phyloP scores from a whole-genome alignment of 2,113 vertebrate species.

The Sminthopsis crassicaudata region DNA sequence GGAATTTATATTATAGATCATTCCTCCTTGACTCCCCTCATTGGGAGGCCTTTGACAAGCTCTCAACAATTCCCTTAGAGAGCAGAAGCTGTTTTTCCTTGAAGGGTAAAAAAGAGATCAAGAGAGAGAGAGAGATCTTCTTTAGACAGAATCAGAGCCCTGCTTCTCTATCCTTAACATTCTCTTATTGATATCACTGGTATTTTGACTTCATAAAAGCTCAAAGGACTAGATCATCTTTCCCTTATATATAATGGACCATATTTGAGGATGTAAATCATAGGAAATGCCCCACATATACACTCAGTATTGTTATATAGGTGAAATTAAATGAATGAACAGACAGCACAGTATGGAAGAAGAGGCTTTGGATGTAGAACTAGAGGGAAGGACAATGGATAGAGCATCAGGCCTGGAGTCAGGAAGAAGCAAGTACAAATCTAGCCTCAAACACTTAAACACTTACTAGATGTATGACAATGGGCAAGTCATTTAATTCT shows the following conservation, averaged over 20 bases:
- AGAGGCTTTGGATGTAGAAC: neutral
- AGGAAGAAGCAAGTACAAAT: neutral
- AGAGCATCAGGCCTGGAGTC: neutral
- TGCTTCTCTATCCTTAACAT: neutral
- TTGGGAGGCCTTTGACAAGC: conserved; percentile 33
- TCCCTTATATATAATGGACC: neutral
- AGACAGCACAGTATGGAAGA: neutral
- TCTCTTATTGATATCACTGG: neutral
- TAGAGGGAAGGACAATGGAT: neutral
- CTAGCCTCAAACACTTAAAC: neutral
- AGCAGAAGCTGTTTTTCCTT: neutral
- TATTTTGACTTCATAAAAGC: neutral
- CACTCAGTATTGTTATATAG: neutral
- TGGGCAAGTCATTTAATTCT: neutral
- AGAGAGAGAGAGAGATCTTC: neutral
- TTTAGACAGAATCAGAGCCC: neutral
- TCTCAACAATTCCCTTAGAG: conserved; percentile 25
- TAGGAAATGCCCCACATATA: neutral
- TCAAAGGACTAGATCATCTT: neutral
- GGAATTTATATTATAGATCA: conserved; percentile 31
- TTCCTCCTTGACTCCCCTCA: conserved; percentile 34
- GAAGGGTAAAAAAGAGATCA: conserved; percentile 1
- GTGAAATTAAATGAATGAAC: neutral
- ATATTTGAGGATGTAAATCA: neutral
- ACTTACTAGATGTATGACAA: neutral